A percentile compares a stretch with the other conserved stretches of the same genome.
Conservation (phyloP, 2,797 vertebrate species). For the Tangara arthus region DNA sequence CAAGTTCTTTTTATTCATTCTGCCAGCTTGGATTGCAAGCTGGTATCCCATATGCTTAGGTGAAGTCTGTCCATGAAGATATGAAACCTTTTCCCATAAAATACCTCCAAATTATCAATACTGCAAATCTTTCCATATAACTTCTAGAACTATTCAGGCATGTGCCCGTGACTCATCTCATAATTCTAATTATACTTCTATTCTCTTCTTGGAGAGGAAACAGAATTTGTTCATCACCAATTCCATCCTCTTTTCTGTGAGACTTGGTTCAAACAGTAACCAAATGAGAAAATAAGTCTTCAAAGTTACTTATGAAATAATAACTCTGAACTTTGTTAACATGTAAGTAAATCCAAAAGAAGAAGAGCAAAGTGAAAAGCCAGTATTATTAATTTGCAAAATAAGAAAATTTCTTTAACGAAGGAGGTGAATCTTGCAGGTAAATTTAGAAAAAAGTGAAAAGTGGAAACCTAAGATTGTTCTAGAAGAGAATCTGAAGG, state of each 20-base stretch:
- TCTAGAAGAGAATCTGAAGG: not conserved
- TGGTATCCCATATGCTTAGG: slow-evolving; percentile 46
- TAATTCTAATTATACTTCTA: not conserved
- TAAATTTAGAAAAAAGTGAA: not conserved
- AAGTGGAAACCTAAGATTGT: not conserved
- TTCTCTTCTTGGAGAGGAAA: not conserved
- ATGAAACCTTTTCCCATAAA: not conserved
- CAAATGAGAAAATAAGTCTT: not conserved
- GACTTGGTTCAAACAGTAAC: not conserved
- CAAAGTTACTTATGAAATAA: not conserved
- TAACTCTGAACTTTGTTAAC: not conserved
- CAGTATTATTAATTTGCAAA: not conserved
- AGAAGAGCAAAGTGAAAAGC: not conserved
- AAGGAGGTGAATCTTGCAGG: not conserved
- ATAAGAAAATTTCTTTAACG: not conserved
- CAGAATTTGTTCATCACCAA: not conserved
- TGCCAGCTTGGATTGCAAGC: slow-evolving; percentile 26
- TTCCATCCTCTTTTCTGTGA: not conserved
- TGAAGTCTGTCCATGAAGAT: not conserved
- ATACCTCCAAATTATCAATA: not conserved
- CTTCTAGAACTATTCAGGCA: not conserved
- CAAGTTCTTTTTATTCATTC: slow-evolving; percentile 10
- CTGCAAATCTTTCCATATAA: not conserved
- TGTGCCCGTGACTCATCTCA: not conserved
- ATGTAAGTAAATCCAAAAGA: not conserved